phyloP scores from a whole-genome alignment of 2,888 invertebrate genomes.

The Drosophila koepferae region DNA sequence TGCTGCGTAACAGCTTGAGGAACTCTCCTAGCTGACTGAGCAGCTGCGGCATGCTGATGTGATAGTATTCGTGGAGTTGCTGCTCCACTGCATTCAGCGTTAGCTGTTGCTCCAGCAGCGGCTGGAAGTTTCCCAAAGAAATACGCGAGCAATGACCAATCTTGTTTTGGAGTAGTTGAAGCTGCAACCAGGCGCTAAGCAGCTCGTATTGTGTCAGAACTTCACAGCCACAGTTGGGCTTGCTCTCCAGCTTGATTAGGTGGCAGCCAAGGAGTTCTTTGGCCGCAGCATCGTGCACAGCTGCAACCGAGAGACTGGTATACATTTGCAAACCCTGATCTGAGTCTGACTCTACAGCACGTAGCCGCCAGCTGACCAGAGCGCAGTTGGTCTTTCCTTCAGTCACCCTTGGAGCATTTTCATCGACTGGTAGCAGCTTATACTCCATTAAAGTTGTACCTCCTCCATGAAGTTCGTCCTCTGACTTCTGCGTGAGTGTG shows the following conservation, averaged over 20 bases:
- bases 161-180: constrained; percentile 58
- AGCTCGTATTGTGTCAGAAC: constrained; percentile 79
- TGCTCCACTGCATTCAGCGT: constrained; percentile 61
- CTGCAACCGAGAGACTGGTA: constrained; percentile 58
- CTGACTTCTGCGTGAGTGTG: neutral
- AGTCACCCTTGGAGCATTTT: neutral
- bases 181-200: constrained; percentile 76
- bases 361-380: constrained; percentile 67
- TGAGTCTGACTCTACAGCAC: neutral
- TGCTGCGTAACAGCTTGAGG: constrained; percentile 63
- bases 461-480: too few relatives aligned
- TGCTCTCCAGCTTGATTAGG: constrained; percentile 79
- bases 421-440: constrained; percentile 32
- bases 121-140: constrained; percentile 57
- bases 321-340: constrained; percentile 41
- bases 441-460: constrained; percentile 24
- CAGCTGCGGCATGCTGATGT: constrained; percentile 59
- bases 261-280: constrained; percentile 51
- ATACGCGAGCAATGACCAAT: constrained; percentile 68
- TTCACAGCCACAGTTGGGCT: constrained; percentile 82
- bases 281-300: constrained; percentile 33
- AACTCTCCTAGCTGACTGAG: constrained; percentile 73
- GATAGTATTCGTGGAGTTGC: constrained; percentile 62
- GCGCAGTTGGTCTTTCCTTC: constrained; percentile 39
- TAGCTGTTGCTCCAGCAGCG: constrained; percentile 68